Conservation (phyloP, 2,113 vertebrate genomes). For the Pelvicachromis taeniatus region DNA sequence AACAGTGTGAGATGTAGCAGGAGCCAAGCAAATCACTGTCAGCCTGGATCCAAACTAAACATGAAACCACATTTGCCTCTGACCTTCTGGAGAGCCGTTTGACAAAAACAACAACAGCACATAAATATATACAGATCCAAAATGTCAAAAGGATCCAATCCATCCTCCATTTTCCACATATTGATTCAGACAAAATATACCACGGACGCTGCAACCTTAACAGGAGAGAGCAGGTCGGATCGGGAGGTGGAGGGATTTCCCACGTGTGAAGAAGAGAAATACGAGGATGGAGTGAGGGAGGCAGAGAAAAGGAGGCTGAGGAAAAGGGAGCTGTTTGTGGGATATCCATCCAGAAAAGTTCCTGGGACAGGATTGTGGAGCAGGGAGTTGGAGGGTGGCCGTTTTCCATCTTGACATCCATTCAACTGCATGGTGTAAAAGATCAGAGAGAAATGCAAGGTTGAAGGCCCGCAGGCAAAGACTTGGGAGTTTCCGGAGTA, state of each 20-base stretch:
- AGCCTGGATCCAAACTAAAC: slow-evolving; percentile 55
- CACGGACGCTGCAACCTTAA: not conserved
- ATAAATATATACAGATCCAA: slow-evolving; percentile 1
- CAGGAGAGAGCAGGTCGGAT: not conserved
- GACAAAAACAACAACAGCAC: not conserved
- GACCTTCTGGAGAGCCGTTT: slow-evolving; percentile 21
- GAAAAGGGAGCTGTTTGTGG: slow-evolving; percentile 1
- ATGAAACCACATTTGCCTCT: slow-evolving; percentile 40
- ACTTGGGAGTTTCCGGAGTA: slow-evolving; percentile 8
- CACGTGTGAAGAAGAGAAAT: slow-evolving; percentile 10
- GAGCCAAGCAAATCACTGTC: slow-evolving; percentile 46
- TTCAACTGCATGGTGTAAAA: slow-evolving; percentile 23
- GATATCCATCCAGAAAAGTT: slow-evolving; percentile 9
- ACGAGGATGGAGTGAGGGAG: not conserved
- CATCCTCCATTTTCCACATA: not conserved
- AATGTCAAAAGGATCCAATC: slow-evolving; percentile 10
- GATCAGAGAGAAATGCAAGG: slow-evolving; percentile 21
- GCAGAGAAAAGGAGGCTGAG: not conserved
- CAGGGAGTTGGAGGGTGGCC: slow-evolving; percentile 7
- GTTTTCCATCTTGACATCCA: slow-evolving; percentile 10
- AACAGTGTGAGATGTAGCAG: slow-evolving; percentile 45
- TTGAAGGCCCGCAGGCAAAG: not conserved
- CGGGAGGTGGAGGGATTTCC: slow-evolving; percentile 13
- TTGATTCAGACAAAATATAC: slow-evolving; percentile 18
- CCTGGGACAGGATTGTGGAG: not conserved